Evolutionary conservation across 2,888 invertebrate species (phyloP).

Genomic region (Nipponacmea schrenckii): DNA sequence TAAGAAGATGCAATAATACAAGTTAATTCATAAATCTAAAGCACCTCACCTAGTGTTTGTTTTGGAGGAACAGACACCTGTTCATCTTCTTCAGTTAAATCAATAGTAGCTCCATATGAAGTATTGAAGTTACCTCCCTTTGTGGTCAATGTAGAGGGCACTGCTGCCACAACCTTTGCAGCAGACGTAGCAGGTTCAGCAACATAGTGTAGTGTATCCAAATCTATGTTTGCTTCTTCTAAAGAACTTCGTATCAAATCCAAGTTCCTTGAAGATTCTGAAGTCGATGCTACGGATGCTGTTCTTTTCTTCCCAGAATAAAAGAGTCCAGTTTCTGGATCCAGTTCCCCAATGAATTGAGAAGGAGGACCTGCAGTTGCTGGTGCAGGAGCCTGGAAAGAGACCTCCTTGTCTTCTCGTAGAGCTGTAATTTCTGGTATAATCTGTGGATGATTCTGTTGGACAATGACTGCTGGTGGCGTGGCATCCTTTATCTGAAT

Average conservation of each 20-base stretch:
- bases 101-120: not conserved
- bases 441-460: not conserved
- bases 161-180: too few species aligned
- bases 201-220: slow-evolving; percentile 60
- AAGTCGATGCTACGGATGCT: not conserved
- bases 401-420: not conserved
- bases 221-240: slow-evolving; percentile 62
- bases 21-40: too few species aligned
- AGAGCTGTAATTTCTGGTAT: not conserved
- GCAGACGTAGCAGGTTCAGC: slow-evolving; percentile 40
- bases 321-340: slow-evolving; percentile 61
- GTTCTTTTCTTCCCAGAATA: slow-evolving; percentile 30
- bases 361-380: not conserved
- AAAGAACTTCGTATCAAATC: slow-evolving; percentile 61
- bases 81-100: not conserved
- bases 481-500: not conserved
- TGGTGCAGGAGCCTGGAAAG: too few species aligned
- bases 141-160: not conserved
- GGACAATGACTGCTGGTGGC: not conserved
- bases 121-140: not conserved
- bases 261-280: slow-evolving; percentile 25
- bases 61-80: not conserved
- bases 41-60: too few species aligned
- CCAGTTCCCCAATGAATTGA: slow-evolving; percentile 47
- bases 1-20: too few species aligned